These are phyloP conservation scores for Temnothorax nylanderi DNA, from an alignment of 1,140 invertebrate genomes.

Conservation along the genomic window DNA sequence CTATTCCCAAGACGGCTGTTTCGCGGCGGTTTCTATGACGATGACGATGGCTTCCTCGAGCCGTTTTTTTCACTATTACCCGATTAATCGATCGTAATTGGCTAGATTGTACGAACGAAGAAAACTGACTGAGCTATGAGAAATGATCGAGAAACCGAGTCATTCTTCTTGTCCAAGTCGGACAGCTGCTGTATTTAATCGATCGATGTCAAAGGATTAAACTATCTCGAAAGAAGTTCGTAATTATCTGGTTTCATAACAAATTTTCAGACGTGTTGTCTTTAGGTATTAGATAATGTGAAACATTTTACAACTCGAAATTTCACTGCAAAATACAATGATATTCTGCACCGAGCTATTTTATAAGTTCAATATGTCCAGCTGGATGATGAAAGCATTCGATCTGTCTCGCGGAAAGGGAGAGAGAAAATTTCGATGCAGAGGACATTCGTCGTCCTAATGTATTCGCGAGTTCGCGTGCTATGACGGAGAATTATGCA, in stretches of 20 bases:
- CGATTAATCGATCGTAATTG: conserved; percentile 71
- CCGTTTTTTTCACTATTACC: conserved; percentile 11
- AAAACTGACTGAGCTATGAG: conserved; percentile 42
- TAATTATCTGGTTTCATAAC: background rate
- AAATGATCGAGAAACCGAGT: background rate
- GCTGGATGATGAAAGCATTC: background rate
- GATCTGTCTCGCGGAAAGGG: background rate
- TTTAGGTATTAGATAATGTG: background rate
- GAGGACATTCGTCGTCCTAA: conserved; percentile 46
- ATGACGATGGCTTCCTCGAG: conserved; percentile 34
- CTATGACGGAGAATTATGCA: conserved; percentile 52
- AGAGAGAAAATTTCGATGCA: conserved; percentile 13
- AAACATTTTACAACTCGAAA: background rate
- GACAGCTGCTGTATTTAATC: conserved; percentile 3
- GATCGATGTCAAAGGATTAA: background rate
- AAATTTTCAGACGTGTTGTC: background rate
- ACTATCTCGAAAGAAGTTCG: background rate
- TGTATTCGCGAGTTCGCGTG: conserved; percentile 40
- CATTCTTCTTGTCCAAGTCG: conserved; percentile 31
- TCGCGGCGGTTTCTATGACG: background rate
- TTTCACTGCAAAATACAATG: background rate
- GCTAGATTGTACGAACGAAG: conserved; percentile 38
- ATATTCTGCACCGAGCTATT: background rate
- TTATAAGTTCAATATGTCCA: background rate
- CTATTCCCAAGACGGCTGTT: conserved; percentile 63